phyloP scores from a whole-genome alignment of 2,113 vertebrate genomes.

The Barnardius zonarius region DNA sequence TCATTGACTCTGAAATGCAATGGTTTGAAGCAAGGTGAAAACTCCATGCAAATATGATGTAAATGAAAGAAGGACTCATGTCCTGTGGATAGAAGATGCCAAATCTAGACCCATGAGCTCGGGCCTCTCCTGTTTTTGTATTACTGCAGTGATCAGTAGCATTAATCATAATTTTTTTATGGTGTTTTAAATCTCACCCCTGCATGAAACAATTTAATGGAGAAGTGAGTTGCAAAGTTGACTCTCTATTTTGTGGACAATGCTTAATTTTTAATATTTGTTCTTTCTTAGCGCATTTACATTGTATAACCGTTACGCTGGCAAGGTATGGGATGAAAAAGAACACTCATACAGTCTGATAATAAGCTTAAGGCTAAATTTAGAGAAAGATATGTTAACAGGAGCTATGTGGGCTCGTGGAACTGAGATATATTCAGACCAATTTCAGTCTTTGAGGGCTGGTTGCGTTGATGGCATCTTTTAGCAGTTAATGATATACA shows the following conservation, averaged over 20 bases:
- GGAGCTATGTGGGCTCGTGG: accelerated
- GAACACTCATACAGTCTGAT: background rate
- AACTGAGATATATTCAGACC: background rate
- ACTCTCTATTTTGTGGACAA: background rate
- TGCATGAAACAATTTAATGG: background rate
- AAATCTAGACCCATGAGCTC: background rate
- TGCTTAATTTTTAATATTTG: background rate
- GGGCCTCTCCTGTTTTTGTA: background rate
- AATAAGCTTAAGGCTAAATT: background rate
- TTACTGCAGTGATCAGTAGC: background rate
- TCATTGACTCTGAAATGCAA: background rate
- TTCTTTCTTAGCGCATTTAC: background rate
- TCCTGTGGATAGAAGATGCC: background rate
- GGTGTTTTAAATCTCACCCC: background rate
- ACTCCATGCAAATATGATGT: background rate
- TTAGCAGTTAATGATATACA: background rate
- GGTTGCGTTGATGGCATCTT: background rate
- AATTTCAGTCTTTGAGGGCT: background rate
- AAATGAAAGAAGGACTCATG: background rate
- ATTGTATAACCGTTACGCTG: background rate
- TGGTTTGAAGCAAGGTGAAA: background rate
- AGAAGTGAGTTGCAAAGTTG: background rate
- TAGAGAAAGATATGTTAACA: background rate
- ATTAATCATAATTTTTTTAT: background rate
- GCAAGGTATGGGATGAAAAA: background rate